phyloP scores from a whole-genome alignment of 2,888 invertebrate genomes.

The Mermis nigrescens region DNA sequence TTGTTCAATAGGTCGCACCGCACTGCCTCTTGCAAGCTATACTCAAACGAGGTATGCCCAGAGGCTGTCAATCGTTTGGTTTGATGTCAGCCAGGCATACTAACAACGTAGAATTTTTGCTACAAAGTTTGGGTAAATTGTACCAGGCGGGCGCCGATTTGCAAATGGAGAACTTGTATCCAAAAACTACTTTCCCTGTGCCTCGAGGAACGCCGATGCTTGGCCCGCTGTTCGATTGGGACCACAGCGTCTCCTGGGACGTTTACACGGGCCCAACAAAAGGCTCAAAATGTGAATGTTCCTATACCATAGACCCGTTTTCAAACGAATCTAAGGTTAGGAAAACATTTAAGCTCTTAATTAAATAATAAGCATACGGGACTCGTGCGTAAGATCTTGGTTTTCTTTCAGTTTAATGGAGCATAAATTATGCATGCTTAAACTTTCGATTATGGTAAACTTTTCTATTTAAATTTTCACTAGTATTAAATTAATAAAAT shows the following conservation, averaged over 20 bases:
- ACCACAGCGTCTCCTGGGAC: conserved; percentile 65
- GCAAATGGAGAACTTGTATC: conserved; percentile 51
- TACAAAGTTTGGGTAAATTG: conserved; percentile 53
- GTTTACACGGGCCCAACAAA: conserved; percentile 47
- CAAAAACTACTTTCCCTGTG: conserved; percentile 57
- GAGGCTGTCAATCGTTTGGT: conserved; percentile 56
- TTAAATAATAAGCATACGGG: no score
- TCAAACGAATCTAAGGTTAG: conserved; percentile 3
- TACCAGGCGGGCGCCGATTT: conserved; percentile 63
- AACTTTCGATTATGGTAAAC: no score
- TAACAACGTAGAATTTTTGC: conserved; percentile 55
- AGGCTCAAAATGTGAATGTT: background rate
- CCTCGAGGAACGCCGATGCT: conserved; percentile 66
- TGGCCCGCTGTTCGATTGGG: conserved; percentile 62
- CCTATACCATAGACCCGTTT: background rate
- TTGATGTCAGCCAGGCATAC: conserved; percentile 57
- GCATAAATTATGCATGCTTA: no score
- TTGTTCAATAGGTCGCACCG: conserved; percentile 60
- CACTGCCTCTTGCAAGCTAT: conserved; percentile 83
- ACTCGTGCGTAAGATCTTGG: no score
- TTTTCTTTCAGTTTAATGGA: no score
- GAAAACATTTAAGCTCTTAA: no score
- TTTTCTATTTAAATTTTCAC: no score
- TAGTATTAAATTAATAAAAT: no score
- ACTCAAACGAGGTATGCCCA: conserved; percentile 58